Conservation (phyloP, 2,888 invertebrate species). For the Aleiodes alternator region DNA sequence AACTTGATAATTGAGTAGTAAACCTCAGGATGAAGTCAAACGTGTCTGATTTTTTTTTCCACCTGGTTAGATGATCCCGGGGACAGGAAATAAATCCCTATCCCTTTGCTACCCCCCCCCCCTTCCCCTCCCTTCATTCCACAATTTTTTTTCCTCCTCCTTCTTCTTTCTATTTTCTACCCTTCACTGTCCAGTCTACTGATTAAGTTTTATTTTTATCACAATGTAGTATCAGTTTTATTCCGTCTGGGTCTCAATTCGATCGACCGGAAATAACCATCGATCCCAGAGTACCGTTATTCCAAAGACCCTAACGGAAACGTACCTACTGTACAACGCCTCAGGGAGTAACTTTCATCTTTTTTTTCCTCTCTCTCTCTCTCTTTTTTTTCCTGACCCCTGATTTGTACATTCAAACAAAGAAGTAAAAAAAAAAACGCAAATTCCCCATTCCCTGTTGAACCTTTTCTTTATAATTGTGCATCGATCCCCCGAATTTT, state of each 20-base stretch:
- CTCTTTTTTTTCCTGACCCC: too few relatives aligned
- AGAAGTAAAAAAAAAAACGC: too few relatives aligned
- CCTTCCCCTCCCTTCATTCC: too few relatives aligned
- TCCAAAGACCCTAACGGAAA: slow-evolving; percentile 20
- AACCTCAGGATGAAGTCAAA: slow-evolving; percentile 54
- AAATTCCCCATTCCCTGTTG: too few relatives aligned
- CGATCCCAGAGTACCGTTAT: slow-evolving; percentile 23
- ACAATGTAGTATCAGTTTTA: slow-evolving; percentile 22
- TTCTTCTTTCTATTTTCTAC: background rate
- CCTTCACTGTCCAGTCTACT: slow-evolving; percentile 11
- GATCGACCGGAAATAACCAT: slow-evolving; percentile 36
- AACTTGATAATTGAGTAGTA: slow-evolving; percentile 17
- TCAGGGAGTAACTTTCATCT: slow-evolving; percentile 11
- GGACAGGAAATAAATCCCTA: slow-evolving; percentile 56
- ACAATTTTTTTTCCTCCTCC: too few relatives aligned
- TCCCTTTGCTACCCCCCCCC: slow-evolving; percentile 5
- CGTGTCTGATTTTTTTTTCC: slow-evolving; percentile 67
- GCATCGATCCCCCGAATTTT: too few relatives aligned
- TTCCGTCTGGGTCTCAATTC: slow-evolving; percentile 34
- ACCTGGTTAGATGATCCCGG: slow-evolving; percentile 70
- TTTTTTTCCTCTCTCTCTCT: background rate
- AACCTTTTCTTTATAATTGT: too few relatives aligned
- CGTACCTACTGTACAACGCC: slow-evolving; percentile 8
- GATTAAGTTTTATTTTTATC: slow-evolving; percentile 36
- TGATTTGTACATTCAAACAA: too few relatives aligned